A percentile compares a stretch with the other conserved stretches of the same genome.
These are phyloP conservation scores for Leptopilina drosophilae DNA, from an alignment of 2,888 invertebrate species.

Conservation along the genomic window DNA sequence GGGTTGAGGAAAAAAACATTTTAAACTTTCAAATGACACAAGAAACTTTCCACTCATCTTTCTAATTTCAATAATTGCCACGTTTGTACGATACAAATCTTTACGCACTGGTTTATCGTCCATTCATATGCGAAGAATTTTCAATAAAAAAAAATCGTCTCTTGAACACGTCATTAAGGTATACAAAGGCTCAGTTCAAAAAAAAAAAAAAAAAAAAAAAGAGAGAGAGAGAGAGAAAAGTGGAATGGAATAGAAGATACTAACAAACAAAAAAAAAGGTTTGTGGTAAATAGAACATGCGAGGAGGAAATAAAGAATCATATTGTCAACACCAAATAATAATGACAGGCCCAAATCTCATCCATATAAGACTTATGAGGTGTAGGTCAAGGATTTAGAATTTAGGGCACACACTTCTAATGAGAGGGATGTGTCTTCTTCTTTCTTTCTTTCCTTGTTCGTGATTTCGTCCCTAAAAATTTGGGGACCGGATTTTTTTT, in stretches of 20 bases:
- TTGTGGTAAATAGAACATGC: not conserved
- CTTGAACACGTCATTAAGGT: not conserved
- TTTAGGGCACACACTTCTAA: constrained; percentile 33
- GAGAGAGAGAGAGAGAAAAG: no score
- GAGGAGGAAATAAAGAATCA: not conserved
- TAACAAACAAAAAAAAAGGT: not conserved
- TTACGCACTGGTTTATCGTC: constrained; percentile 8
- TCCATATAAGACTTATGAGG: constrained; percentile 5
- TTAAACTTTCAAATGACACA: not conserved
- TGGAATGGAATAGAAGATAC: not conserved
- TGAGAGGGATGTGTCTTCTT: constrained; percentile 26
- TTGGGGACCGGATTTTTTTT: constrained; percentile 32
- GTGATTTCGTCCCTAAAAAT: constrained; percentile 21
- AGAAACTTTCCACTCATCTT: constrained; percentile 7
- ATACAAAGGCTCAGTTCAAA: not conserved
- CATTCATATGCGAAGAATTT: constrained; percentile 32
- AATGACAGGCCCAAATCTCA: constrained; percentile 25
- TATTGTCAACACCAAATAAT: not conserved
- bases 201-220: not conserved
- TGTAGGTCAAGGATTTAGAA: constrained; percentile 35
- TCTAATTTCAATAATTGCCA: not conserved
- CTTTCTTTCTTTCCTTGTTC: not conserved
- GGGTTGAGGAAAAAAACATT: no score
- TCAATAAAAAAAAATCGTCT: constrained; percentile 8
- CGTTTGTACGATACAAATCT: not conserved